Evolutionary conservation across 2,113 vertebrate species (phyloP).

Genomic region (Microcebus lehilahytsara): DNA sequence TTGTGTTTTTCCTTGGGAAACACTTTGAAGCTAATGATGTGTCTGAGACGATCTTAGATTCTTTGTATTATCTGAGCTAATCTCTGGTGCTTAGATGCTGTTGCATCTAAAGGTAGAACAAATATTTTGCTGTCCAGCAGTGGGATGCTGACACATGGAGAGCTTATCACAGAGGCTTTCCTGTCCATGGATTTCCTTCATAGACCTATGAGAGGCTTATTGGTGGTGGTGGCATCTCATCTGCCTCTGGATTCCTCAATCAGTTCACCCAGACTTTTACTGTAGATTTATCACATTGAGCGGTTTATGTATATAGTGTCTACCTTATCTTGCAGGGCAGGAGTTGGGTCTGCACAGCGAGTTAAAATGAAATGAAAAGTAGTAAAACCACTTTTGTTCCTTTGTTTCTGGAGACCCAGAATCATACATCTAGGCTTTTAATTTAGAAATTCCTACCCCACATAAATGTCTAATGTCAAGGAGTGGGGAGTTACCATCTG

Average conservation of each 20-base stretch:
- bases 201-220: background rate
- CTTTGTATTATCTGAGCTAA: background rate
- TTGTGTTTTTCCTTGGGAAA: conserved; percentile 34
- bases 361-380: background rate
- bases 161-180: background rate
- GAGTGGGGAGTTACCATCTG: too few relatives aligned
- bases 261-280: background rate
- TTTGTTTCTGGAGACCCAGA: background rate
- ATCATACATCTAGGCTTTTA: background rate
- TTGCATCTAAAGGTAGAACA: background rate
- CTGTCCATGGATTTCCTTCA: background rate
- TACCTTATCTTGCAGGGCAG: background rate
- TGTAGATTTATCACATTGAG: background rate
- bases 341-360: background rate
- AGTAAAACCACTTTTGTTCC: background rate
- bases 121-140: background rate
- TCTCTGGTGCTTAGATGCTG: background rate
- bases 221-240: background rate
- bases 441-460: background rate
- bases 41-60: background rate
- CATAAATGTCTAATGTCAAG: too few relatives aligned
- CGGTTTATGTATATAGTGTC: background rate
- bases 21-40: background rate
- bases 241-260: background rate
- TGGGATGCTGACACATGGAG: background rate